Conservation (phyloP, 2,113 vertebrate species). For the Paradoxurus hermaphroditus region DNA sequence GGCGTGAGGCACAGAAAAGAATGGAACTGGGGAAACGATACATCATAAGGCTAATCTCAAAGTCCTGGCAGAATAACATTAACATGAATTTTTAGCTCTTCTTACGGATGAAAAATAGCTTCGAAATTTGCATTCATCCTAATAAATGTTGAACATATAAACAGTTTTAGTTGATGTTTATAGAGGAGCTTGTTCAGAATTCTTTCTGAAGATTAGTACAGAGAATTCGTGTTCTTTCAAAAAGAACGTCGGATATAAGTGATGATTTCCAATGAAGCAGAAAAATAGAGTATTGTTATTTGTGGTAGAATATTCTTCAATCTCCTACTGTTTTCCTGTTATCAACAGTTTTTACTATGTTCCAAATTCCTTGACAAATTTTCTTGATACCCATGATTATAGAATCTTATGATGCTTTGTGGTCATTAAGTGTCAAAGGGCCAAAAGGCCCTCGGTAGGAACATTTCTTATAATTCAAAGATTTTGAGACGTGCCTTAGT, state of each 20-base stretch:
- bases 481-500: neutral
- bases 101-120: conserved; percentile 55
- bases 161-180: neutral
- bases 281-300: conserved; percentile 25
- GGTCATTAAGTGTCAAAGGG: neutral
- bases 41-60: conserved; percentile 20
- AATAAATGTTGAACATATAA: conserved; percentile 54
- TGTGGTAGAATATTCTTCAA: neutral
- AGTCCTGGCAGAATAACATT: conserved; percentile 35
- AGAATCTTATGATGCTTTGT: neutral
- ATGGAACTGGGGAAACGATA: no score
- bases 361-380: neutral
- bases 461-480: neutral
- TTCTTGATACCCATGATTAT: neutral
- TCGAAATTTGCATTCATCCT: conserved; percentile 31
- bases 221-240: conserved; percentile 51
- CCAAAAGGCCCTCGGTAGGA: neutral
- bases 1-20: no score
- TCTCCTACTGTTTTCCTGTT: neutral
- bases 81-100: conserved; percentile 59
- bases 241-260: neutral
- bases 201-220: conserved; percentile 22
- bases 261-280: conserved; percentile 13
- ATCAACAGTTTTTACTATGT: neutral
- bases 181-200: conserved; percentile 5